A percentile compares a stretch with the other conserved stretches of the same genome.
Conservation (phyloP, 2,797 vertebrate genomes). For the Knipowitschia caucasica region DNA sequence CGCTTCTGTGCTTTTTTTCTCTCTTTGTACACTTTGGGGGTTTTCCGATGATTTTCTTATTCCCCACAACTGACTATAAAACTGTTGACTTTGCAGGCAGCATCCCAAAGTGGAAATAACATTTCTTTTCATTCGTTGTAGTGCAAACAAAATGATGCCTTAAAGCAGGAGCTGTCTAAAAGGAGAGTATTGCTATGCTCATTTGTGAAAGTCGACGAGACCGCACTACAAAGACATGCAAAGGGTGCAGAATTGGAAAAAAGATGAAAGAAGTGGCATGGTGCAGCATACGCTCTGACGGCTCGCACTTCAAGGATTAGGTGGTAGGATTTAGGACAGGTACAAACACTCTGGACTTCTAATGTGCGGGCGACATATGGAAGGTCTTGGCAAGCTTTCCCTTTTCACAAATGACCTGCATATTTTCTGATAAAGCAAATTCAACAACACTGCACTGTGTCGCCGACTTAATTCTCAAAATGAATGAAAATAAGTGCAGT, state of each 20-base stretch:
- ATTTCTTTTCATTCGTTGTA: constrained; percentile 3
- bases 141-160: constrained; percentile 5
- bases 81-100: constrained; percentile 7
- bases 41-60: constrained; percentile 8
- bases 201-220: constrained; percentile 19
- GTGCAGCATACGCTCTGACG: constrained; percentile 13
- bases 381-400: constrained; percentile 6
- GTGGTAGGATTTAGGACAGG: constrained; percentile 5
- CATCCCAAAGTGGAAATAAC: constrained; percentile 5
- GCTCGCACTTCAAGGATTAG: constrained; percentile 5
- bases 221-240: constrained; percentile 27
- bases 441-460: neutral
- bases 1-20: neutral
- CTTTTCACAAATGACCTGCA: constrained; percentile 4
- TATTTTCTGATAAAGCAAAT: constrained; percentile 13
- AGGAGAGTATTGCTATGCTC: constrained; percentile 6
- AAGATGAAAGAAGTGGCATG: constrained; percentile 15
- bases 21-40: constrained; percentile 6
- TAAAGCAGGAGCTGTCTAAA: neutral
- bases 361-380: constrained; percentile 8
- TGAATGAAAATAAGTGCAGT: constrained; percentile 1
- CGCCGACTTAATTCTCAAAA: constrained; percentile 1
- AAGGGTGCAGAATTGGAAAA: constrained; percentile 17
- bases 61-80: constrained; percentile 3
- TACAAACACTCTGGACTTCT: constrained; percentile 24